Percentiles rank a stretch among this genome's conserved stretches.
Conservation (phyloP, 2,888 invertebrate species). For the Yponomeuta malinellus region DNA sequence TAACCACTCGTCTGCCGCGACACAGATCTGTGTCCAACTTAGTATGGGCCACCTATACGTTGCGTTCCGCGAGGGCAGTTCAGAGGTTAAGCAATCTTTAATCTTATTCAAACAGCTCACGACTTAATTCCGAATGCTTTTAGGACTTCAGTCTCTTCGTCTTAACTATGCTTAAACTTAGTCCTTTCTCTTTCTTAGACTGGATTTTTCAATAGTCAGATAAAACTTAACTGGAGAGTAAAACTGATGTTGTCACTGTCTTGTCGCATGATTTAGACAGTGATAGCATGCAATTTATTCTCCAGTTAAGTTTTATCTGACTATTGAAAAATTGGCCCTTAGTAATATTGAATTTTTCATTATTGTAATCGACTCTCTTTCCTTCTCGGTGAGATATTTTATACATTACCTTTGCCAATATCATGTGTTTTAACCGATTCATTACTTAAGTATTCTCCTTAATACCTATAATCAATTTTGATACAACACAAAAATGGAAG, state of each 20-base stretch:
- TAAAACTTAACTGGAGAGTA: too few relatives aligned
- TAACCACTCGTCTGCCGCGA: too few relatives aligned
- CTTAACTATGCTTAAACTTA: background rate
- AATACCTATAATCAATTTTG: background rate
- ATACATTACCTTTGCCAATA: background rate
- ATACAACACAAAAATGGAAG: slow-evolving; percentile 11
- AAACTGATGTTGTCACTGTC: too few relatives aligned
- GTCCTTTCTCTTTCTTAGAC: background rate
- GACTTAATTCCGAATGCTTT: slow-evolving; percentile 7
- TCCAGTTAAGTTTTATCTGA: too few relatives aligned
- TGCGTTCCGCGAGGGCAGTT: too few relatives aligned
- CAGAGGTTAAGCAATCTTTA: slow-evolving; percentile 4
- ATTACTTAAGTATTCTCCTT: background rate
- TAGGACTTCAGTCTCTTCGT: slow-evolving; percentile 9
- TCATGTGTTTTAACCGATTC: background rate
- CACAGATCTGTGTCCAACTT: too few relatives aligned
- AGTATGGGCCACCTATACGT: too few relatives aligned
- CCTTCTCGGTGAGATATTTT: background rate
- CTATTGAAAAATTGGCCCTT: too few relatives aligned
- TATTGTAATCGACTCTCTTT: background rate
- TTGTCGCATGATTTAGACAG: too few relatives aligned
- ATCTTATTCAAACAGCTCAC: background rate
- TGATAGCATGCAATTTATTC: too few relatives aligned
- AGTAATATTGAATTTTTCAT: background rate
- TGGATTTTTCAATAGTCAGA: too few relatives aligned